Conservation (phyloP, 2,888 invertebrate species). For the Lycaena phlaeas region DNA sequence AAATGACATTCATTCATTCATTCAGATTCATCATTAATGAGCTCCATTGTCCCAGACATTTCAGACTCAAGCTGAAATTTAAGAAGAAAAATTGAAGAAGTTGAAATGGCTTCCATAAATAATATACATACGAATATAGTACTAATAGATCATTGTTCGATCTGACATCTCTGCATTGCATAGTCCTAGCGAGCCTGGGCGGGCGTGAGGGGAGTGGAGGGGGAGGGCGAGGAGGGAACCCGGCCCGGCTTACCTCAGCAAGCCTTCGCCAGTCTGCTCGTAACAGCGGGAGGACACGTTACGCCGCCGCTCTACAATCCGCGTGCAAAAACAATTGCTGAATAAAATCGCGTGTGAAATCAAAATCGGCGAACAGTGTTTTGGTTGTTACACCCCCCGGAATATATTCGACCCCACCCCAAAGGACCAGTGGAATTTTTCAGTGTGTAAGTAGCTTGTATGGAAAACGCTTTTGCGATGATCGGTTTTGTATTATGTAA, state of each 20-base stretch:
- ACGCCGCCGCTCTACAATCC: constrained; percentile 25
- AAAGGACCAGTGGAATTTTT: constrained; percentile 29
- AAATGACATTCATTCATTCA: too few species aligned
- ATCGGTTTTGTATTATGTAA: constrained; percentile 19
- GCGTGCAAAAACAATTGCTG: constrained; percentile 47
- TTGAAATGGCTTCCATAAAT: too few species aligned
- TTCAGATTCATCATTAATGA: too few species aligned
- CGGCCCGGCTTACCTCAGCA: constrained; percentile 41
- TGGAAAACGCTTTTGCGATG: constrained; percentile 17
- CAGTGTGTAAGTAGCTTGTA: constrained; percentile 32
- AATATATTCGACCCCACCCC: constrained; percentile 15
- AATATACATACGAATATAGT: too few species aligned
- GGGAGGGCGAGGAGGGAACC: constrained; percentile 30
- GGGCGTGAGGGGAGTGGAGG: constrained; percentile 35
- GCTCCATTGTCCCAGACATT: too few species aligned
- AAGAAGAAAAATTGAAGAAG: too few species aligned
- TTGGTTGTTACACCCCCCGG: constrained; percentile 19
- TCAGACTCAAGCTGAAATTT: too few species aligned
- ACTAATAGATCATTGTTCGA: background rate
- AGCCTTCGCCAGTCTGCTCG: constrained; percentile 55
- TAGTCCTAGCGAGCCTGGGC: constrained; percentile 48
- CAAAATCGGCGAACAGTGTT: constrained; percentile 24
- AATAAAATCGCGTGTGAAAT: constrained; percentile 43
- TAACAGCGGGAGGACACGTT: constrained; percentile 31
- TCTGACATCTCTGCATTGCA: constrained; percentile 15